These are phyloP conservation scores for Helicoverpa assulta DNA, from an alignment of 2,888 invertebrate genomes.

Conservation along the genomic window DNA sequence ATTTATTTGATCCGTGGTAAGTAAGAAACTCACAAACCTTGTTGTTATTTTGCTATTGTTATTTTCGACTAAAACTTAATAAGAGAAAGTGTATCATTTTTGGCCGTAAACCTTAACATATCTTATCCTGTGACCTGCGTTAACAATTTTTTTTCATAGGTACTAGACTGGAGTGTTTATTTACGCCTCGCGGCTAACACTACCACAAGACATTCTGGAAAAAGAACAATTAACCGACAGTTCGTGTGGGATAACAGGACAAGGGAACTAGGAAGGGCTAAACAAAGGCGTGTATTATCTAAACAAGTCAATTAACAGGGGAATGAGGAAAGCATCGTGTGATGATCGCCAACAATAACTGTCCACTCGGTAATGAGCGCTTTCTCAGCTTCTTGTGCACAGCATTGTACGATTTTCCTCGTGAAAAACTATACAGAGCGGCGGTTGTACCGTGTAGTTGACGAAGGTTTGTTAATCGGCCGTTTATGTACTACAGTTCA, in stretches of 20 bases:
- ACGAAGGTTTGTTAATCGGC: constrained; percentile 36
- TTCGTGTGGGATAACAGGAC: constrained; percentile 46
- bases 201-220: neutral
- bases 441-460: constrained; percentile 54
- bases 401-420: constrained; percentile 86
- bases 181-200: neutral
- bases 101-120: no score
- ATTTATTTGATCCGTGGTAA: no score
- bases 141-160: no score
- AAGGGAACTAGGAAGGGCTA: constrained; percentile 44
- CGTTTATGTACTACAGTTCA: constrained; percentile 1
- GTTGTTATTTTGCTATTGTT: no score
- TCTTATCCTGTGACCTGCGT: no score
- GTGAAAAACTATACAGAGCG: constrained; percentile 83
- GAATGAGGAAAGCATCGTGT: constrained; percentile 81
- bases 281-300: constrained; percentile 58
- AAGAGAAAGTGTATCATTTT: no score
- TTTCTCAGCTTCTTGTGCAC: constrained; percentile 77
- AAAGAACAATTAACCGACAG: neutral
- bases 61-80: no score
- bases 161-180: no score
- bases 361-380: constrained; percentile 78
- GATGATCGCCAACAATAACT: constrained; percentile 84
- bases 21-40: no score
- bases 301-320: constrained; percentile 69